phyloP scores from a whole-genome alignment of 2,888 invertebrate genomes.

The Tachina fera region DNA sequence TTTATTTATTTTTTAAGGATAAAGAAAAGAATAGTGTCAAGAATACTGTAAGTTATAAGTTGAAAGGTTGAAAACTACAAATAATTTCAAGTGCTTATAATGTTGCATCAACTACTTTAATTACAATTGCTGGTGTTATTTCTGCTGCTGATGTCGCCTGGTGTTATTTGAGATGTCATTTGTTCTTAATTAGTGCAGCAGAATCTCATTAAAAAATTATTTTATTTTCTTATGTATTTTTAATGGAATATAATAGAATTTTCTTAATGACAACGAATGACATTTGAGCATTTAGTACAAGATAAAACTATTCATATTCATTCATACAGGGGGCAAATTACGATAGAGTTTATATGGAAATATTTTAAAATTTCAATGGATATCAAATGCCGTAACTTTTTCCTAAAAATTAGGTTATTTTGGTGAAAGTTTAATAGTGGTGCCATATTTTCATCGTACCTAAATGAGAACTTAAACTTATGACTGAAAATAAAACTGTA shows the following conservation, averaged over 20 bases:
- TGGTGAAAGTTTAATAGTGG: no score
- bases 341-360: no score
- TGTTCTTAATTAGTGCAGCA: constrained; percentile 48
- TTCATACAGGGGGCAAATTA: no score
- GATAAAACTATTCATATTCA: constrained; percentile 1
- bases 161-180: constrained; percentile 25
- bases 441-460: no score
- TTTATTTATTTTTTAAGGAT: constrained; percentile 8
- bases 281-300: constrained; percentile 18
- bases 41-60: constrained; percentile 38
- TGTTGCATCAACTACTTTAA: constrained; percentile 42
- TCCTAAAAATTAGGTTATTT: no score
- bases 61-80: constrained; percentile 52
- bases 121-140: constrained; percentile 5
- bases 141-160: constrained; percentile 25
- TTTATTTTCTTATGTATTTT: background rate
- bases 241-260: constrained; percentile 26
- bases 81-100: constrained; percentile 60
- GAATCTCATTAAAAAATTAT: constrained; percentile 41
- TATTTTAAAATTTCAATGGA: no score
- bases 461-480: no score
- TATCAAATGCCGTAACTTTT: no score
- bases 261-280: constrained; percentile 32
- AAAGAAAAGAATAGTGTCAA: constrained; percentile 43
- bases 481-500: no score